Percentiles rank a stretch among this genome's conserved stretches.
Conservation (phyloP, 2,113 vertebrate genomes). For the Coreoperca whiteheadi region DNA sequence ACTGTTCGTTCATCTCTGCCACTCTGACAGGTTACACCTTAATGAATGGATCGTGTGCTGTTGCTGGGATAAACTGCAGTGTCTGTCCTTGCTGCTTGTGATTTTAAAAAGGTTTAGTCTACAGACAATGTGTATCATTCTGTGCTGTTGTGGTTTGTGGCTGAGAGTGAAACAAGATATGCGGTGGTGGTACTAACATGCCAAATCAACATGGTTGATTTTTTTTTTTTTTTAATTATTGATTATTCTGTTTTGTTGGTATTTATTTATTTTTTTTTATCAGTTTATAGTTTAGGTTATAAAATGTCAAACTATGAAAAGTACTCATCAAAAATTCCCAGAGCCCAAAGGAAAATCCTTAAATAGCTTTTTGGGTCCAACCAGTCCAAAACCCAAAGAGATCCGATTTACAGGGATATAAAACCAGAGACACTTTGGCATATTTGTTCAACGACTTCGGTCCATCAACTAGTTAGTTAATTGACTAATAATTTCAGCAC, state of each 20-base stretch:
- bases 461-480: no score
- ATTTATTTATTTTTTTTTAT: background rate
- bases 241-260: background rate
- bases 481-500: background rate
- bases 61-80: background rate
- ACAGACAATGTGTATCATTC: background rate
- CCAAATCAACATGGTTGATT: no score
- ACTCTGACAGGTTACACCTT: background rate
- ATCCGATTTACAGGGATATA: background rate
- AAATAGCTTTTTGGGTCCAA: background rate
- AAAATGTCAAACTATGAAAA: background rate
- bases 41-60: background rate
- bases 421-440: background rate
- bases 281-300: background rate
- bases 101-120: background rate
- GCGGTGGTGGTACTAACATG: background rate
- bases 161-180: slow-evolving; percentile 46
- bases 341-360: background rate
- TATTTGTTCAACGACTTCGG: background rate
- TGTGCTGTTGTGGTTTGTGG: slow-evolving; percentile 16
- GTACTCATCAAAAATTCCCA: background rate
- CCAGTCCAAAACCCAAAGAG: background rate
- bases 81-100: background rate
- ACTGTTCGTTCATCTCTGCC: slow-evolving; percentile 1
- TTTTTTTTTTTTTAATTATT: no score